Base-by-base conservation (phyloP, 2,888 invertebrate species). In the Rhingia rostrata region DNA sequence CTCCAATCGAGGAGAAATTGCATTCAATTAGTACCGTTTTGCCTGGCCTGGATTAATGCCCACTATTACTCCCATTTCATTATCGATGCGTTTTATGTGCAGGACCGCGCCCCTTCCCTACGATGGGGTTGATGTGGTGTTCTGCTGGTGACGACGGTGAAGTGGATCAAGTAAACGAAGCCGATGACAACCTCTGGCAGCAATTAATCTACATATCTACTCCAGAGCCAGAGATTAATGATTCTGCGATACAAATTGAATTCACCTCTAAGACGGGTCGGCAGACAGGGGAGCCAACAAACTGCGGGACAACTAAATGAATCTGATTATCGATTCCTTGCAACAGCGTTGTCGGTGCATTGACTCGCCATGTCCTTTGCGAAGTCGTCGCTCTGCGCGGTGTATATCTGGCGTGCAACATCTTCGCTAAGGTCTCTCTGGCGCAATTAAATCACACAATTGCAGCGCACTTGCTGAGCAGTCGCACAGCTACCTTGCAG, bases 161-260 rank as follows among this genome's bases (percentile, higher is more conserved):
- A 3, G 22, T 0, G 39, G 49, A 39, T 61, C 47, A 12, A 22
- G 53, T 56, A 39, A 32, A 33, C 53, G 22, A 58, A 69, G 35
- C 43, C 64, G 80, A 64, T 84, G 84, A 84, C 69, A 84, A 74
- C 64, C 69, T 45, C 64, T 84, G 74, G 69, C 80, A 84, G 79
- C 84, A 84, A 84, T 84, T 74, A 84, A 84, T 79, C 79, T 73
- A 67, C 80, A 80, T 80, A 74, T 78, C 73, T 63, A 37, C 70
- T 74, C 53, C 47, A 53, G 67, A 51, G 72, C 39, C 54, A 47
- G 47, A 66, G 82, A 83, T 78, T 83, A 79, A 79, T 79, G 83
- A 70, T 67, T 66, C 78, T 43, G 56, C 51, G 54, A 60, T 61
- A 80, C 74, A 84, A 80, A 84, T 84, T 80, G 70, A 69, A 66